Base-by-base conservation (phyloP, 2,797 vertebrate species). In the Anguilla megastoma region DNA sequence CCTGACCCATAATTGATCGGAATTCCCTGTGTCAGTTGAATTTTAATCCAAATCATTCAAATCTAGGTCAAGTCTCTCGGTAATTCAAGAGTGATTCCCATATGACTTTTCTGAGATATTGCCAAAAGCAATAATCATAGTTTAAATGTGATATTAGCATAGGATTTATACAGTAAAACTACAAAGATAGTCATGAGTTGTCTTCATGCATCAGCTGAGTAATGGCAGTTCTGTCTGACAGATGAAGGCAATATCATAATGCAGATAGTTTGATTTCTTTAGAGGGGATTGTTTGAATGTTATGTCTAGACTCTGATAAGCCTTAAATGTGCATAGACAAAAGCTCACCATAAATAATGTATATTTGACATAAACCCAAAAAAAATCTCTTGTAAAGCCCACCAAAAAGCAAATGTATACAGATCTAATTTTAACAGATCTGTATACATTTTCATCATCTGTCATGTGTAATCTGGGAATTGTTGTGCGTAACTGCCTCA, bases 1-100 rank as follows among this genome's bases (percentile, higher is more conserved):
- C 92, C 92, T 94, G 93, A 95, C 94, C 94, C 93, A 93, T 95
- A 96, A 95, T 96, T 94, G 94, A 87, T 30, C 86, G 91, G 95
- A 96, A 96, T 95, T 94, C 94, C 89, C 90, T 94, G 94, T 94
- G 50, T 52, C 93, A 91, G 90, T 90, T 92, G 91, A 94, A 95
- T 95, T 95, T 93, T 95, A 94, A 94, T 92, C 93, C 93, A 93
- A 94, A 95, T 93, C 92, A 91, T 87, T 92, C 92, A 93, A 92
- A 94, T 95, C 92, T 94, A 94, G 95, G 95, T 95, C 95, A 96
- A 94, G 94, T 91, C 92, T 94, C 91, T 9, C 66, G 89, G 88
- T 90, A 91, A 92, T 89, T 36, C 90, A 88, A 91, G 90, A 21
- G 8, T 83, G 69, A 27, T 10, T 74, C 66, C 66, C 86, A 80